Conservation (phyloP, 2,888 invertebrate species). For the Orthosia gracilis region DNA sequence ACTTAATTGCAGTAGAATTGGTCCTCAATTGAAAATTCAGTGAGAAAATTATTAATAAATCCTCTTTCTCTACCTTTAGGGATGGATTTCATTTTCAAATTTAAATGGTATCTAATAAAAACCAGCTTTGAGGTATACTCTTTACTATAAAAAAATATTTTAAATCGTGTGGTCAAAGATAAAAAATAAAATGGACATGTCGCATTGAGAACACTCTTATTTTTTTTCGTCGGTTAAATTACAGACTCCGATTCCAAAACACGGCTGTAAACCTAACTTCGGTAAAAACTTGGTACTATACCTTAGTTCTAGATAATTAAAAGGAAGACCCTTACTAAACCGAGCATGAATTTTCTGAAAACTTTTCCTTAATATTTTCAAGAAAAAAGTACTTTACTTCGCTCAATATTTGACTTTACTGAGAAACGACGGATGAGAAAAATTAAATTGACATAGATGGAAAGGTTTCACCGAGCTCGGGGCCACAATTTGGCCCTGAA, state of each 20-base stretch:
- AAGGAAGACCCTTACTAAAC: background rate
- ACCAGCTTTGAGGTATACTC: no score
- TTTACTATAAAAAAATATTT: no score
- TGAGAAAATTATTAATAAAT: no score
- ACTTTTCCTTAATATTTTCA: background rate
- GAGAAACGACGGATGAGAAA: slow-evolving; percentile 8
- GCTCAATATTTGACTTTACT: slow-evolving; percentile 30
- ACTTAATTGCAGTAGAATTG: no score
- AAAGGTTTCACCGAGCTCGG: slow-evolving; percentile 13
- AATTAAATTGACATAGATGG: slow-evolving; percentile 4
- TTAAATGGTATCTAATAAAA: no score
- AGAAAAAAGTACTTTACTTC: slow-evolving; percentile 3
- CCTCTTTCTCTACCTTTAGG: no score
- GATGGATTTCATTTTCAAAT: no score
- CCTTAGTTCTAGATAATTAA: background rate
- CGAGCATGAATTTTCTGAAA: slow-evolving; percentile 7
- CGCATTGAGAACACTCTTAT: no score
- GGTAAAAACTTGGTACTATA: background rate
- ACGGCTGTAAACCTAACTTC: background rate
- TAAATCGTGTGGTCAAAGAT: no score
- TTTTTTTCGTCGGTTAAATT: background rate
- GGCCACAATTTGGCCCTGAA: background rate
- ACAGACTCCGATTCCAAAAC: background rate
- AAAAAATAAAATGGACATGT: no score
- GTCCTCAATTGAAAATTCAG: no score